Conservation (phyloP, 2,888 invertebrate species). For the Melitaea athalia region DNA sequence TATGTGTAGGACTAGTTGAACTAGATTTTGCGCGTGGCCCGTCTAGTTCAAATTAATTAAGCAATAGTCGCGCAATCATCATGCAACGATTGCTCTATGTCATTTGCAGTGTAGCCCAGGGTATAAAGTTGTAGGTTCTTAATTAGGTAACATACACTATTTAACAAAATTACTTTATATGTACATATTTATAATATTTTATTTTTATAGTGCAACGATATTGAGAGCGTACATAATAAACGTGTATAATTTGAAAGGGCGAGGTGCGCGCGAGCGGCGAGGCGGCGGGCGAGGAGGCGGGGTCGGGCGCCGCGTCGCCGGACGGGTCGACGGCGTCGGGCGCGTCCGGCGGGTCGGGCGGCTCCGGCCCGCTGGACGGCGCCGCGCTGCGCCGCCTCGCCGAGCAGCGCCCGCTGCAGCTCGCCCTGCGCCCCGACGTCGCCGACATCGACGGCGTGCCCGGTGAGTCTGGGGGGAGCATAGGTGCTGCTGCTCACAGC, state of each 20-base stretch:
- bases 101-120: no score
- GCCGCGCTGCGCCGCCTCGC: conserved; percentile 88
- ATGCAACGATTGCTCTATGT: no score
- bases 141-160: no score
- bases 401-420: conserved; percentile 40
- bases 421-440: conserved; percentile 37
- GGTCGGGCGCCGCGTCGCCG: conserved; percentile 43
- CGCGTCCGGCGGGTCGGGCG: conserved; percentile 65
- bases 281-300: conserved; percentile 27
- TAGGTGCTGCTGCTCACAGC: no score
- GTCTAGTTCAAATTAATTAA: no score
- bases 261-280: conserved; percentile 10
- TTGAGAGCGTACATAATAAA: neutral
- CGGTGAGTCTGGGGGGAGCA: no score
- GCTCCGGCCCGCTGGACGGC: conserved; percentile 90
- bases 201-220: no score
- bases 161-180: no score
- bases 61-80: no score
- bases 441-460: conserved; percentile 64
- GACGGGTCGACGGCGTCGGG: conserved; percentile 64
- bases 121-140: no score
- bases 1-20: neutral
- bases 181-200: no score
- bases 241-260: neutral
- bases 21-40: no score